Conservation (phyloP, 2,113 vertebrate genomes). For the Rhinopomastus cyanomelas region DNA sequence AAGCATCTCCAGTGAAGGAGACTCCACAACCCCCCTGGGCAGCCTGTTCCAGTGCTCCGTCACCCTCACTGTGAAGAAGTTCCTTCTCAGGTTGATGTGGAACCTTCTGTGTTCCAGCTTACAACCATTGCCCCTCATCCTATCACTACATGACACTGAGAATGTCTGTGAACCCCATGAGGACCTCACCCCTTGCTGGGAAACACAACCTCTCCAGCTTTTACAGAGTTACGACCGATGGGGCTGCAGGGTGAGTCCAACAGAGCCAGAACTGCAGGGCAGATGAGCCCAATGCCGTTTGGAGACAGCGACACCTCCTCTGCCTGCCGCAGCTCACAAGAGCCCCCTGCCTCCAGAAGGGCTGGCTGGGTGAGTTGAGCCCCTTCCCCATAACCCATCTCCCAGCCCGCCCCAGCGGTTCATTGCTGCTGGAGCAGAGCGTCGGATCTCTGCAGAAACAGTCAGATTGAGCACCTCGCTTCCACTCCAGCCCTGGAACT, state of each 20-base stretch:
- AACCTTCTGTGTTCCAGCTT: too few species aligned
- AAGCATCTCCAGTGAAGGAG: too few species aligned
- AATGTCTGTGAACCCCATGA: not conserved
- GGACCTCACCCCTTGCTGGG: not conserved
- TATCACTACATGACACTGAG: too few species aligned
- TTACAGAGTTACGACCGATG: accelerated
- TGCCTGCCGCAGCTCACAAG: not conserved
- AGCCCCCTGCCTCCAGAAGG: accelerated
- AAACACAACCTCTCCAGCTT: not conserved
- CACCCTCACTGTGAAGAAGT: too few species aligned
- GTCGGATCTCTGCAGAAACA: not conserved
- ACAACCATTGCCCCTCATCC: too few species aligned
- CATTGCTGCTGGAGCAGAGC: not conserved
- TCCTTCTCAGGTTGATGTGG: too few species aligned
- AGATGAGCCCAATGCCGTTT: accelerated
- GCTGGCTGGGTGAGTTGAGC: not conserved
- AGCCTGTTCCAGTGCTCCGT: too few species aligned
- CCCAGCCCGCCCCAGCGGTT: not conserved
- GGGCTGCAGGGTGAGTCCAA: not conserved
- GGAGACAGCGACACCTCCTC: not conserved
- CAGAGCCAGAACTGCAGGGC: not conserved
- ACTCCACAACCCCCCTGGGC: too few species aligned
- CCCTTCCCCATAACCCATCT: not conserved
- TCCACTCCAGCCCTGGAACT: not conserved
- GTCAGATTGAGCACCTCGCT: not conserved